Percentiles rank a stretch among this genome's conserved stretches.
Conservation (phyloP, 1,140 invertebrate genomes). For the Cydia amplana region DNA sequence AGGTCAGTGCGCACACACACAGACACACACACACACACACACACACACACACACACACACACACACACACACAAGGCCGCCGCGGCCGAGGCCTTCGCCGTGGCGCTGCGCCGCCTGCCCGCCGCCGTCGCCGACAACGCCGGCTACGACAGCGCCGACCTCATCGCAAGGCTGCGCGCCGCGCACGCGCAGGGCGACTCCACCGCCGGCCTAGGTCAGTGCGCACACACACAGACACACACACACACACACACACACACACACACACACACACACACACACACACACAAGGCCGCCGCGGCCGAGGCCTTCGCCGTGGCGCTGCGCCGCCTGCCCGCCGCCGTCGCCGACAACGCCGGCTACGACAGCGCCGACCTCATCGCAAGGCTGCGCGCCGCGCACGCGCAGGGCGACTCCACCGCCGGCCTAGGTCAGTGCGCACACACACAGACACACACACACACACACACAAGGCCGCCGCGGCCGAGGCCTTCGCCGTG, state of each 20-base stretch:
- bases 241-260: too few relatives aligned
- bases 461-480: too few relatives aligned
- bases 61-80: too few relatives aligned
- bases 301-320: too few relatives aligned
- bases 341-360: slow-evolving; percentile 95
- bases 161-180: slow-evolving; percentile 94
- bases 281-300: too few relatives aligned
- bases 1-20: slow-evolving; percentile 79
- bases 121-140: slow-evolving; percentile 99
- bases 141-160: slow-evolving; percentile 97
- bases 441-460: too few relatives aligned
- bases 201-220: slow-evolving; percentile 91
- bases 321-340: too few relatives aligned
- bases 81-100: slow-evolving; percentile 97
- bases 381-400: slow-evolving; percentile 92
- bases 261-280: too few relatives aligned
- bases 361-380: slow-evolving; percentile 98
- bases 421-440: slow-evolving; percentile 90
- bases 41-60: too few relatives aligned
- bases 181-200: slow-evolving; percentile 88
- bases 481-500: slow-evolving; percentile 97
- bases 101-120: slow-evolving; percentile 92
- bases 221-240: not conserved
- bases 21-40: too few relatives aligned
- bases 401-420: slow-evolving; percentile 87